Percentiles rank a stretch among this genome's conserved stretches.
These are phyloP conservation scores for Morpho achilles DNA, from an alignment of 2,888 invertebrate species.

Conservation along the genomic window DNA sequence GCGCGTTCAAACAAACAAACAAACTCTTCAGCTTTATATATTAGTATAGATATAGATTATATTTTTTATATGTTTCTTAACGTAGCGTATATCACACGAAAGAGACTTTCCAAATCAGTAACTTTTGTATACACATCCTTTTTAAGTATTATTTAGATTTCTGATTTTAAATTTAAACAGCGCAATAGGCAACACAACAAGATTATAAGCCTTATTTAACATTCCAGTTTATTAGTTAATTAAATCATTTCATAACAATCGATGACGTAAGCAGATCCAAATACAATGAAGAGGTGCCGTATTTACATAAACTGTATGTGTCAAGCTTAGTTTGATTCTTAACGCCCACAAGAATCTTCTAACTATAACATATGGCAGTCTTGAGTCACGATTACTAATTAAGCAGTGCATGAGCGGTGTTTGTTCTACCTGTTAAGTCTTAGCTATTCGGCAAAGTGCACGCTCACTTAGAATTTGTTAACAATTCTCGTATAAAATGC, in stretches of 20 bases:
- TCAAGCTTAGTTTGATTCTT: constrained; percentile 17
- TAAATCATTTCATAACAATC: not conserved
- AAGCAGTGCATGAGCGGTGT: constrained; percentile 17
- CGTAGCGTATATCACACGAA: too few species aligned
- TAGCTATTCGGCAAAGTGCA: constrained; percentile 16
- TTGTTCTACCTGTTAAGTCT: constrained; percentile 19
- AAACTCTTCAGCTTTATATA: too few species aligned
- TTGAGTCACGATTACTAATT: constrained; percentile 26
- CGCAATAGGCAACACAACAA: too few species aligned
- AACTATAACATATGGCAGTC: constrained; percentile 18
- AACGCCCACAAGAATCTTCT: constrained; percentile 24
- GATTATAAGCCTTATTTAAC: too few species aligned
- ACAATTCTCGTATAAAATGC: constrained; percentile 1
- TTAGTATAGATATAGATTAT: too few species aligned
- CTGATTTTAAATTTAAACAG: too few species aligned
- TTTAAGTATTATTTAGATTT: too few species aligned
- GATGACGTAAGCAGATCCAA: constrained; percentile 2
- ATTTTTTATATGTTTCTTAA: too few species aligned
- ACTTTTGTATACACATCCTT: too few species aligned
- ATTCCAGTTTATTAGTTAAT: too few species aligned
- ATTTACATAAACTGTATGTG: constrained; percentile 22
- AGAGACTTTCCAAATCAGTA: too few species aligned
- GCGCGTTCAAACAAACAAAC: too few species aligned
- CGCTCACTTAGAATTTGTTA: constrained; percentile 5
- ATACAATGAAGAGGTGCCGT: constrained; percentile 12